Evolutionary conservation across 2,797 vertebrate species (phyloP).

Genomic region (Tamandua tetradactyla): DNA sequence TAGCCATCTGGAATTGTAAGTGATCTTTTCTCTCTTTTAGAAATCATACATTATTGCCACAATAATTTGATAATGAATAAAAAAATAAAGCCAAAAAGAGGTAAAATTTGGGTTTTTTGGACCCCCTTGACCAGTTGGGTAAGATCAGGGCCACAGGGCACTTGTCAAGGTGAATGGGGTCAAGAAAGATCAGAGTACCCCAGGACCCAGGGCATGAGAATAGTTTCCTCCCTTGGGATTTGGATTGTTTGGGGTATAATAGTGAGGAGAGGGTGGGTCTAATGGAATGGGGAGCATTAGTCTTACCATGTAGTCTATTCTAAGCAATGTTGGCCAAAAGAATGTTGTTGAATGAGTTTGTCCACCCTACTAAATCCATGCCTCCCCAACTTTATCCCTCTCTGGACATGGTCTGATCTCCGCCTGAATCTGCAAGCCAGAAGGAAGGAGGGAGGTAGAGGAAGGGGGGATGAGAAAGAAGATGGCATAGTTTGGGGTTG

Average conservation of each 20-base stretch:
- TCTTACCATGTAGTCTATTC: neutral
- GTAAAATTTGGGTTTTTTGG: constrained; percentile 10
- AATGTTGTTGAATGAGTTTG: neutral
- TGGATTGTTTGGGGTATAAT: neutral
- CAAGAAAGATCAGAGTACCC: neutral
- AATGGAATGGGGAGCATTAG: neutral
- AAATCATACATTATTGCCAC: neutral
- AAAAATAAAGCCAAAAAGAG: neutral
- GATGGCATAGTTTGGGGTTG: no score
- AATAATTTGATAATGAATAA: constrained; percentile 32
- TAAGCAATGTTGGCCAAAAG: neutral
- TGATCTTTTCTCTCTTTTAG: neutral
- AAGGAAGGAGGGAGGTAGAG: neutral
- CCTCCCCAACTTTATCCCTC: neutral
- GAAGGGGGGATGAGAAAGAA: neutral
- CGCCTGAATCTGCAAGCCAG: neutral
- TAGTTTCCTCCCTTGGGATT: neutral
- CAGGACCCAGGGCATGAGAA: neutral
- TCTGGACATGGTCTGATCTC: neutral
- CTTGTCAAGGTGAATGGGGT: neutral
- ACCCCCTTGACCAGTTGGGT: neutral
- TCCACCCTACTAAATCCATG: neutral
- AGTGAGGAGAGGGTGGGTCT: neutral
- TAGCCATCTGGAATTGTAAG: neutral
- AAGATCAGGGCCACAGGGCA: neutral